Base-by-base conservation (phyloP, 2,888 invertebrate genomes). In the Cephus spinipes region DNA sequence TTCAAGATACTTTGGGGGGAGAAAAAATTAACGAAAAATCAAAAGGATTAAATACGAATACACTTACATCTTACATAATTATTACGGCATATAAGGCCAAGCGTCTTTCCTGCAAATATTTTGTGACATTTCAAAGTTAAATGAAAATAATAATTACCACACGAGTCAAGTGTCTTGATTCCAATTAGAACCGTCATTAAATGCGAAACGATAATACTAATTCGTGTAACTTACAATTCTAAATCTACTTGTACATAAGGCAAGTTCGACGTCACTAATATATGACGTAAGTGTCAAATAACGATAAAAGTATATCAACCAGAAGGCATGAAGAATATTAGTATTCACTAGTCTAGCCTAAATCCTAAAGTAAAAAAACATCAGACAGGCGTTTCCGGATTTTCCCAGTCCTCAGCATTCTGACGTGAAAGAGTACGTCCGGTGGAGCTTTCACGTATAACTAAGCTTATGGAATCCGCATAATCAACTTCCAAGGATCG, bases 311-410 rank as follows among this genome's bases (percentile, higher is more conserved):
- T 75, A 78, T 73, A 68, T 78, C 73, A 78, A 23, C 9, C 55
- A 55, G 55, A 55, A 55, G 55, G 23, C 23, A 55, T 55, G 23
- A 9, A 55, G 55, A 31, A 78, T 32, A 75, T 55, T 71, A 69
- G 69, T 55, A 77, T 34, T 75, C 69, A 68, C 55, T 32, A 34
- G 31, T 69, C 33, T 30, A 33, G 12, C 15, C 4, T 12, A 74
- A 33, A 33, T 68, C 23, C 36, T 33, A 74, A 32, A 30, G 31
- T 69, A 75, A 36, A 71, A 31, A 40, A 15, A 32, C 9, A 80
- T 89, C 86, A 91, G 40, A 91, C 90, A n/a, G 90, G 89, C 34
- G 91, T 91, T 77, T 91, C 91, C 0, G 91, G 89, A 77, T 89
- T 89, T 35, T 91, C 89, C 88, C 89, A 89, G 30, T 87, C 88